Percentiles rank a stretch among this genome's conserved stretches.
Conservation (phyloP, 2,113 vertebrate genomes). For the Dermatemys mawii region DNA sequence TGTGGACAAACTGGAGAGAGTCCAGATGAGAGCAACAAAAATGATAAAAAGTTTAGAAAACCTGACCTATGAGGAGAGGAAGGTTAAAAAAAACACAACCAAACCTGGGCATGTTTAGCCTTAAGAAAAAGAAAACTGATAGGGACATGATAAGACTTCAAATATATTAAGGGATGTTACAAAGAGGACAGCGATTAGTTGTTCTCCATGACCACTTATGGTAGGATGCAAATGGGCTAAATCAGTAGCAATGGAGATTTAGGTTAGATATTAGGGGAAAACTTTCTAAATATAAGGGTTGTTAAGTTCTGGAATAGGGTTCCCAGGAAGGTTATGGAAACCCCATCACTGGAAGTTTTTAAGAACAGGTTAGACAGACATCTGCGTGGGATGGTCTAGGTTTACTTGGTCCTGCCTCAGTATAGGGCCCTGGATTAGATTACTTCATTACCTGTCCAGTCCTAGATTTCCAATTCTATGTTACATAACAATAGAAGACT, state of each 20-base stretch:
- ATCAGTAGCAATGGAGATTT: background rate
- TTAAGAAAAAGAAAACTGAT: background rate
- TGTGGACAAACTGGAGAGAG: background rate
- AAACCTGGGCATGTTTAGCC: background rate
- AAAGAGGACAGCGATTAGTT: background rate
- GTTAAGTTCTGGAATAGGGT: background rate
- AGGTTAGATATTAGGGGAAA: background rate
- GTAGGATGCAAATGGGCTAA: background rate
- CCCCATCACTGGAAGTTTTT: background rate
- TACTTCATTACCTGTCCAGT: background rate
- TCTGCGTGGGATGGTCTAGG: background rate
- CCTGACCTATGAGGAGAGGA: background rate
- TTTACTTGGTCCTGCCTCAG: background rate
- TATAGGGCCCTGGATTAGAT: background rate
- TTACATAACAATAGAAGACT: background rate
- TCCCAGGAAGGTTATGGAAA: background rate
- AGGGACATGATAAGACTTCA: background rate
- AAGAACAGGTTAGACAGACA: background rate
- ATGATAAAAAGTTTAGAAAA: background rate
- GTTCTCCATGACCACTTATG: background rate
- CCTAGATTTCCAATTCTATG: background rate
- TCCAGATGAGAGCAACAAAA: background rate
- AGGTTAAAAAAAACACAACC: background rate
- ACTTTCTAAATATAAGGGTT: background rate
- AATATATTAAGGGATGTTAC: background rate